phyloP scores from a whole-genome alignment of 2,888 invertebrate species.

The Xanthia icteritia region DNA sequence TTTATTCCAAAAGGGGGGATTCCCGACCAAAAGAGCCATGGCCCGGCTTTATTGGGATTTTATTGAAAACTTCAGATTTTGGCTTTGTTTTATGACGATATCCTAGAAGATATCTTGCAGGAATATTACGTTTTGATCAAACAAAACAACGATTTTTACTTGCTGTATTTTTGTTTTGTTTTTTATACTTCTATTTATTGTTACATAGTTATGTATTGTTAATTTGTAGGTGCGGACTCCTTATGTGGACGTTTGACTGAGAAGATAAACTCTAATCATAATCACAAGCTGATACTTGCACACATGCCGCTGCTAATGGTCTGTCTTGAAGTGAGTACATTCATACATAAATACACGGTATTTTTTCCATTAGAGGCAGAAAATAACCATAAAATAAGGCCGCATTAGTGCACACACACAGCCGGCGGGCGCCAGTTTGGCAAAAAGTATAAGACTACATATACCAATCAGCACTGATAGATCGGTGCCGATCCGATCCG shows the following conservation, averaged over 20 bases:
- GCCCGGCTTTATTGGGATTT: not conserved
- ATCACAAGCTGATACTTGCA: conserved; percentile 96
- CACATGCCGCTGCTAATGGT: conserved; percentile 99
- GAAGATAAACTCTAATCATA: conserved; percentile 97
- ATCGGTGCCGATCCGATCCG: not conserved
- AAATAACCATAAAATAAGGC: not conserved
- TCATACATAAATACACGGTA: not conserved
- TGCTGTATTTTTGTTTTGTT: not conserved
- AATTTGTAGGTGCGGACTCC: conserved; percentile 96
- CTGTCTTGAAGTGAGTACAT: conserved; percentile 94
- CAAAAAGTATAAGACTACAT: too few species aligned
- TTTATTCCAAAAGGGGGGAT: too few species aligned
- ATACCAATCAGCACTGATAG: not conserved
- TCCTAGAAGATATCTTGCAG: not conserved
- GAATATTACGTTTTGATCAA: not conserved
- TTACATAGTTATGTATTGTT: not conserved
- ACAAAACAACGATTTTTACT: not conserved
- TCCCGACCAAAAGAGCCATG: not conserved
- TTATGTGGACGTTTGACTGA: conserved; percentile 98
- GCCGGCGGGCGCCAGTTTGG: too few species aligned
- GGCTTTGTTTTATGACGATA: not conserved
- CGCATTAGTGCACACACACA: not conserved
- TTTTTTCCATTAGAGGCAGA: not conserved
- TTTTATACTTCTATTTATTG: not conserved
- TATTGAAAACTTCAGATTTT: not conserved